Base-by-base conservation (phyloP, 2,888 invertebrate genomes). In the Cryptocephalus primarius region DNA sequence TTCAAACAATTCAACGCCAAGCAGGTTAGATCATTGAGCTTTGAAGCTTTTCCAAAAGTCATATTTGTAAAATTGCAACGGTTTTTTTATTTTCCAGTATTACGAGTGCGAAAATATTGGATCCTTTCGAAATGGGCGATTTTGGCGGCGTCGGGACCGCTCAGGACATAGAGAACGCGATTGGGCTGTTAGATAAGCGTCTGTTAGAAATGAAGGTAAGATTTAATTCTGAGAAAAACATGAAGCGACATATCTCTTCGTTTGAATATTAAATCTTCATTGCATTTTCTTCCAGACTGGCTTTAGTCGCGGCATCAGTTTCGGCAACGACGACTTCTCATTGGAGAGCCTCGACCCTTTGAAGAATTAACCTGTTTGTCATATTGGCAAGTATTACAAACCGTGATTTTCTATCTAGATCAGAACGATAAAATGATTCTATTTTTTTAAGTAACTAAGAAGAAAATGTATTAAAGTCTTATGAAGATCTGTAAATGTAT, bases 291-390 rank as follows among this genome's bases (percentile, higher is more conserved):
- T 72, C 43, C 75, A 93, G 92, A 90, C 85, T 73, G 90, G 90
- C 57, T 90, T 91, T 72, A 88, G 85, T 71, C 78, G 87, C 71
- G 90, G 90, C 57, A 77, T 90, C 63, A 79, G 85, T 54, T 87
- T 91, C 72, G 89, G 88, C 62, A 87, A 88, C 66, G 93, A 93
- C 70, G 93, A 94, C 74, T 95, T 95, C 74, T 88, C 89, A 58
- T 74, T 94, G 71, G 93, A 92, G 68, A 91, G 90, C 72, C 78
- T 94, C 69, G 94, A 94, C 76, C 94, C 94, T 50, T 74, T 94
- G 61, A 89, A 89, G 67, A 79, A 79, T 70, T 79, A 70, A 75
- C 33, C 34, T 50, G 38, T 55, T 59, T 60, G 58, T 59, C 58
- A 60, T 58, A 56, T 55, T 59, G 59, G 58, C 60, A 60, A 57